Base-by-base conservation (phyloP, 2,797 vertebrate genomes). In the Euthynnus affinis region DNA sequence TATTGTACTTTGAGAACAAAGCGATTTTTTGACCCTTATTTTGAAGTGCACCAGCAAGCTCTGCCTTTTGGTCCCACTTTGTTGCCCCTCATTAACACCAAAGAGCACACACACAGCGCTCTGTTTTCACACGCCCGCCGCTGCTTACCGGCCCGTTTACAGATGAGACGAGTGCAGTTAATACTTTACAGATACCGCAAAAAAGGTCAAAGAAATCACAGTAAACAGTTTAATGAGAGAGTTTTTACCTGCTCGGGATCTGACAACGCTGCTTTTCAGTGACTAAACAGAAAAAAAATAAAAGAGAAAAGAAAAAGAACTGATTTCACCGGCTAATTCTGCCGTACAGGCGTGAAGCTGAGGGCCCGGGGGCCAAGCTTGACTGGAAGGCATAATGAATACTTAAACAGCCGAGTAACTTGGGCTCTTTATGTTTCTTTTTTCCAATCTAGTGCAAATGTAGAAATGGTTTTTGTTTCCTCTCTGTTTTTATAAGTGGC, bases 171-270 rank as follows among this genome's bases (percentile, higher is more conserved):
- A 71, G 71, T 27, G 57, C 25, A 48, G 60, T 75, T 76, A 81
- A 67, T 73, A 62, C 76, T 70, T 70, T 49, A 71, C 46, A 60
- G 76, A 67, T 59, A 67, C 22, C 14, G 65, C 22, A 10, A 61
- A 57, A 81, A 87, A 85, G 76, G 85, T 85, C 66, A 76, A 14
- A 57, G 76, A 60, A 78, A 15, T 20, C 74, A 60, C 76, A 52
- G 55, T 66, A 76, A 76, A 82, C 76, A 57, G 18, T 65, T 66
- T 32, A 83, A 85, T 53, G 66, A 76, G 74, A 34, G n/a, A 48
- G 29, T 42, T 58, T 57, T 23, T 44, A 71, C 65, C 61, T 81
- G 69, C 48, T 52, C 27, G 1, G 53, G 12, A 69, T 76, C 81
- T 74, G 66, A 85, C 74, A 62, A 25, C 71, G 29, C 53, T 62